Evolutionary conservation across 2,113 vertebrate species (phyloP).

Genomic region (Gobio gobio): DNA sequence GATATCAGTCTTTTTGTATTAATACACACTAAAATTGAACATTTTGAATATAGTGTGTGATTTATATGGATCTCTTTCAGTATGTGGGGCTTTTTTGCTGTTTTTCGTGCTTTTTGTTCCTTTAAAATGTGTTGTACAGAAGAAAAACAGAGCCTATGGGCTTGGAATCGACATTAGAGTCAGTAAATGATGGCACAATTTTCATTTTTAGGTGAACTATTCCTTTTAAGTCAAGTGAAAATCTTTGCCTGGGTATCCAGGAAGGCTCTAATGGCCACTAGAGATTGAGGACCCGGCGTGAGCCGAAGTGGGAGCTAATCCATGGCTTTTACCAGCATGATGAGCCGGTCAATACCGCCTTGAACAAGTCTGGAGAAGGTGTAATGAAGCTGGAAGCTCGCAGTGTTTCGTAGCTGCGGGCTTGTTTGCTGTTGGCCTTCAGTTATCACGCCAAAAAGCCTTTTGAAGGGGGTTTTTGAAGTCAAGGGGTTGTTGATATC

Average conservation of each 20-base stretch:
- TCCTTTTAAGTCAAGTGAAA: conserved; percentile 14
- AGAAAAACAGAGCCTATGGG: not conserved
- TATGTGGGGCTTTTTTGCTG: not conserved
- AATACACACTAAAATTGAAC: no score
- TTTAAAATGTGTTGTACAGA: not conserved
- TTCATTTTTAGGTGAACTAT: not conserved
- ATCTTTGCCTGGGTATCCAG: not conserved
- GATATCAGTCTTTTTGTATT: no score
- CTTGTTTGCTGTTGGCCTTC: not conserved
- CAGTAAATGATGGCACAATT: not conserved
- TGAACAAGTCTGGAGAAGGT: conserved; percentile 57
- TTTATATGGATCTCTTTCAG: no score
- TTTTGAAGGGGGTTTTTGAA: not conserved
- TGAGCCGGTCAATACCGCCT: conserved; percentile 71
- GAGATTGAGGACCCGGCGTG: conserved; percentile 62
- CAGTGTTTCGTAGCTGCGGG: conserved; percentile 28
- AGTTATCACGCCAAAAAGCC: not conserved
- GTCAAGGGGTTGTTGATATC: no score
- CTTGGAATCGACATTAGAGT: not conserved
- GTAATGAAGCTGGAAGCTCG: conserved; percentile 65
- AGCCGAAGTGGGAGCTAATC: conserved; percentile 72
- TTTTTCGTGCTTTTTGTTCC: not conserved
- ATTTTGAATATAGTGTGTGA: no score
- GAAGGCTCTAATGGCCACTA: conserved; percentile 17
- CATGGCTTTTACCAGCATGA: conserved; percentile 73